phyloP scores from a whole-genome alignment of 2,888 invertebrate species.

The Ormyrus rosae region DNA sequence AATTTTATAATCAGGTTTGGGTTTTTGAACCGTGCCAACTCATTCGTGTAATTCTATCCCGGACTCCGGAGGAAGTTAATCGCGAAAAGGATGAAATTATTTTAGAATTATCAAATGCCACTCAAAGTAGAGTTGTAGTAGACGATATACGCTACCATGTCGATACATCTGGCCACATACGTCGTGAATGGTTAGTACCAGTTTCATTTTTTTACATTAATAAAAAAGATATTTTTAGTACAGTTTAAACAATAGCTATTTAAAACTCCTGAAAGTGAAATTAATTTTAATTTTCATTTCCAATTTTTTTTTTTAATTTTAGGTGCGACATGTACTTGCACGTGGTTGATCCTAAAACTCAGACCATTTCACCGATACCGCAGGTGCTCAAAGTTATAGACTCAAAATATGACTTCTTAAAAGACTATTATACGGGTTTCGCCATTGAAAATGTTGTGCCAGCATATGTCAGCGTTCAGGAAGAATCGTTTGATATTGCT shows the following conservation, averaged over 20 bases:
- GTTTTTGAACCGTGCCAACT: conserved; percentile 90
- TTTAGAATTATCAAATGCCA: conserved; percentile 85
- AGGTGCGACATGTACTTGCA: conserved; percentile 93
- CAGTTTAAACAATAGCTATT: neutral
- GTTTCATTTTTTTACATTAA: conserved; percentile 59
- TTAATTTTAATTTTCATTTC: neutral
- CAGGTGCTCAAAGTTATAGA: conserved; percentile 89
- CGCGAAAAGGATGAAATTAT: conserved; percentile 84
- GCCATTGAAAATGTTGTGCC: conserved; percentile 86
- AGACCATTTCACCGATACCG: conserved; percentile 86
- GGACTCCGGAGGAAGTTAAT: conserved; percentile 86
- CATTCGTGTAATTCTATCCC: conserved; percentile 89
- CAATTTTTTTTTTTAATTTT: conserved; percentile 51
- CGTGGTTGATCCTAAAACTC: conserved; percentile 85
- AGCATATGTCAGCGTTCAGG: conserved; percentile 81
- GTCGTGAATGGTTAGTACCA: conserved; percentile 81
- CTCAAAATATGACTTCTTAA: conserved; percentile 89
- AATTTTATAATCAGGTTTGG: conserved; percentile 83
- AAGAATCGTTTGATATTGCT: conserved; percentile 90
- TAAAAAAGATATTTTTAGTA: neutral
- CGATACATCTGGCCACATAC: conserved; percentile 80
- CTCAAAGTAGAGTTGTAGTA: conserved; percentile 86
- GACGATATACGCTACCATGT: conserved; percentile 87
- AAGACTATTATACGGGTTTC: conserved; percentile 85
- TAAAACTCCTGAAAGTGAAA: neutral